Percentiles rank a stretch among this genome's conserved stretches.
Evolutionary conservation across 1,140 invertebrate species (phyloP).

Genomic region (Papilio aristodemus): DNA sequence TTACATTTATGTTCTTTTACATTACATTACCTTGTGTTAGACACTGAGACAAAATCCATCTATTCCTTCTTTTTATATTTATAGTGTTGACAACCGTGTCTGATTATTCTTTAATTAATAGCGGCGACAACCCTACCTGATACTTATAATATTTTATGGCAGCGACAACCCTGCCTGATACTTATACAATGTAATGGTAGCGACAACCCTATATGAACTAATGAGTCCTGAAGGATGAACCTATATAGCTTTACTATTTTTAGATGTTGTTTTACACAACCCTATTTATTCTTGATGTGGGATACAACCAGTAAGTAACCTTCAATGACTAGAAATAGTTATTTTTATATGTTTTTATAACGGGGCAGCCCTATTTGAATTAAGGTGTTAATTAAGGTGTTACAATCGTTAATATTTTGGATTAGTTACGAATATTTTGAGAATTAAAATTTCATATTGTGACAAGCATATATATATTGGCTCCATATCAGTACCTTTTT

Average conservation of each 20-base stretch:
- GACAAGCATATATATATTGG: too few relatives aligned
- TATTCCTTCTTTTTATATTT: too few relatives aligned
- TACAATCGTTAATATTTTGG: too few relatives aligned
- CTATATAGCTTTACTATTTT: neutral
- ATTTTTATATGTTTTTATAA: too few relatives aligned
- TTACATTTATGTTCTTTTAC: neutral
- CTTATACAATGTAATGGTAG: neutral
- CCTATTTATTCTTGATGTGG: neutral
- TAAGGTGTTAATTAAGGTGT: too few relatives aligned
- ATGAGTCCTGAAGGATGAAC: constrained; percentile 2
- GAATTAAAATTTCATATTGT: too few relatives aligned
- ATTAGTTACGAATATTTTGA: too few relatives aligned
- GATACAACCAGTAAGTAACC: too few relatives aligned
- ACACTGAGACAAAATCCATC: neutral
- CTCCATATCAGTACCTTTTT: too few relatives aligned
- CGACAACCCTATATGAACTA: constrained; percentile 1
- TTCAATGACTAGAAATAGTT: too few relatives aligned
- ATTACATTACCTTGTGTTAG: neutral
- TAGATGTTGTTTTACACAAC: constrained; percentile 1
- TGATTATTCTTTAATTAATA: neutral
- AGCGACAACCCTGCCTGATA: neutral
- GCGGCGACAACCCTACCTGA: neutral
- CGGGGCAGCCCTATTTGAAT: too few relatives aligned
- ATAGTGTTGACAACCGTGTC: neutral
- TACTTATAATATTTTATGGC: neutral